Evolutionary conservation across 2,797 vertebrate genomes (phyloP).

Genomic region (Buceros bicornis): DNA sequence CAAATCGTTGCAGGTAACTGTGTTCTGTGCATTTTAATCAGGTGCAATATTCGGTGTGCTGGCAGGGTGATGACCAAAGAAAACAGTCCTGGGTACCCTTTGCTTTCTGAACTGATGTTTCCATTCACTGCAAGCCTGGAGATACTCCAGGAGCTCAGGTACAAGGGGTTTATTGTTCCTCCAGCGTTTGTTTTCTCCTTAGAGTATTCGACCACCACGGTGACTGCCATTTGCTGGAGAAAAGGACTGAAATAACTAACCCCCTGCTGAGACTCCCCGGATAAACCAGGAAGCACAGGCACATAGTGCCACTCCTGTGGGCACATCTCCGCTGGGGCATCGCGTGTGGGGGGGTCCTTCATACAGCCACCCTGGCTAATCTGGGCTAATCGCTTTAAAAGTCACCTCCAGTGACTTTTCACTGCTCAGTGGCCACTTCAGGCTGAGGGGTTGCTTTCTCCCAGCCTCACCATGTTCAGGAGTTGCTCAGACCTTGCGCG

Average conservation of each 20-base stretch:
- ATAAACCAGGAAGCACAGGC: fast-evolving
- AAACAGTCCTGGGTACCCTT: not conserved
- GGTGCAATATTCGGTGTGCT: not conserved
- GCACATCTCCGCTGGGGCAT: not conserved
- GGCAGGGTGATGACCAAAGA: not conserved
- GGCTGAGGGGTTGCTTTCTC: not conserved
- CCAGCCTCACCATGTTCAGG: fast-evolving
- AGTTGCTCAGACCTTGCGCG: not conserved
- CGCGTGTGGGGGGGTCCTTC: fast-evolving
- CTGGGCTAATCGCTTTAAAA: not conserved
- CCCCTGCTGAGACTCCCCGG: not conserved
- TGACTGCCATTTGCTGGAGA: not conserved
- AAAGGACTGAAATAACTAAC: not conserved
- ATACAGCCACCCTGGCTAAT: not conserved
- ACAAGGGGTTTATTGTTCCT: not conserved
- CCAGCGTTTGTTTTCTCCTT: not conserved
- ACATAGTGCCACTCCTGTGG: fast-evolving
- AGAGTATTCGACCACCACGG: not conserved
- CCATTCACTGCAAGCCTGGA: not conserved
- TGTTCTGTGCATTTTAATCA: not conserved
- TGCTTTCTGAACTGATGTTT: not conserved
- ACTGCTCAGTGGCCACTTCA: not conserved
- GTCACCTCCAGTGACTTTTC: not conserved
- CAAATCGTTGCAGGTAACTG: not conserved
- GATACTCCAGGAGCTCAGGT: not conserved